These are phyloP conservation scores for Cheumatopsyche charites DNA, from an alignment of 1,140 invertebrate genomes.

Conservation along the genomic window DNA sequence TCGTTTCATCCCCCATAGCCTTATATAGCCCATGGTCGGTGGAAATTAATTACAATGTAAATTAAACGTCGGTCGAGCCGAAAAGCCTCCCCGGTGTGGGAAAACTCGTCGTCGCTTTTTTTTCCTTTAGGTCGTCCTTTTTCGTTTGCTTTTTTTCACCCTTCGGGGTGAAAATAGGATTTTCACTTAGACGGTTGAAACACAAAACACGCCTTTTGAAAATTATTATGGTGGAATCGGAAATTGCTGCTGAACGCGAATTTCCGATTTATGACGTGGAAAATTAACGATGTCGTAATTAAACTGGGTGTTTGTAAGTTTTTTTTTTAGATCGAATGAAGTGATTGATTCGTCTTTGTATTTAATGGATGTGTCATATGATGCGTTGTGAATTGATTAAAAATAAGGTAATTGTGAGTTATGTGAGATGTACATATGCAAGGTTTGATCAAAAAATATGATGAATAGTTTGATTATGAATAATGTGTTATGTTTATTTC, in stretches of 20 bases:
- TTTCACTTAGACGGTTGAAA: slow-evolving; percentile 20
- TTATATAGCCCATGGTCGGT: slow-evolving; percentile 14
- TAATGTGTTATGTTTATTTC: no score
- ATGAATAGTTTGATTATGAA: no score
- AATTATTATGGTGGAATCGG: slow-evolving; percentile 30
- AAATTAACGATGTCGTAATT: slow-evolving; percentile 21
- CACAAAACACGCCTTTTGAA: slow-evolving; percentile 19
- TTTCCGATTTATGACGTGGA: slow-evolving; percentile 17
- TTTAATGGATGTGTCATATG: no score
- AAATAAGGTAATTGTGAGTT: no score
- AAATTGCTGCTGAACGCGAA: slow-evolving; percentile 27
- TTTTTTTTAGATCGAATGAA: no score
- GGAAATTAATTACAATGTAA: slow-evolving; percentile 49
- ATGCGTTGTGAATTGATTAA: no score
- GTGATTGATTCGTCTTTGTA: no score
- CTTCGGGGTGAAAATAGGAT: slow-evolving; percentile 28
- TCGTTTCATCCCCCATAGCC: slow-evolving; percentile 44
- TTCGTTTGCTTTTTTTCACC: slow-evolving; percentile 5
- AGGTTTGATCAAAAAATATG: no score
- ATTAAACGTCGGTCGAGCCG: slow-evolving; percentile 42
- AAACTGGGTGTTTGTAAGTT: not conserved
- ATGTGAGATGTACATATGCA: no score
- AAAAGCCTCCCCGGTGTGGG: slow-evolving; percentile 25
- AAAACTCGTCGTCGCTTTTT: slow-evolving; percentile 11
- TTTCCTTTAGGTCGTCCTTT: not conserved